A percentile compares a stretch with the other conserved stretches of the same genome.
These are phyloP conservation scores for Callyntrura sp. DNA, from an alignment of 2,888 invertebrate genomes.

Conservation along the genomic window DNA sequence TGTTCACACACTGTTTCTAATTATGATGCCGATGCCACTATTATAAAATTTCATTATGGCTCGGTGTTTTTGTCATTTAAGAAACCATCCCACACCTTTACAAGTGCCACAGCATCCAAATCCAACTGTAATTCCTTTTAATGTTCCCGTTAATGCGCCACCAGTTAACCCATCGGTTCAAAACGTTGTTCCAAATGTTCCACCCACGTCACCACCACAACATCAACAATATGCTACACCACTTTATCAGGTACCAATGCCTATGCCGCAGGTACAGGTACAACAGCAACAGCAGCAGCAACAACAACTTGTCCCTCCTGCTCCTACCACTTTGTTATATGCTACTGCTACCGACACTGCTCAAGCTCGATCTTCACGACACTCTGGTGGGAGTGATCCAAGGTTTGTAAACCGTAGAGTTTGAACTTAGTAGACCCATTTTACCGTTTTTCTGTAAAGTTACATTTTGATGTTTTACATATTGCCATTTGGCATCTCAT, in stretches of 20 bases:
- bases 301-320: neutral
- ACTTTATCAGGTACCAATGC: neutral
- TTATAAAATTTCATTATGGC: neutral
- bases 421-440: no score
- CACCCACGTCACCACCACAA: neutral
- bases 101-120: conserved; percentile 64
- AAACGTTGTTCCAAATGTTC: neutral
- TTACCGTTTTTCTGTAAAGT: no score
- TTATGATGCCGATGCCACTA: neutral
- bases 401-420: conserved; percentile 23
- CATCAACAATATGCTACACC: neutral
- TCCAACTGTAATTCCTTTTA: conserved; percentile 60
- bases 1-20: no score
- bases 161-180: no score
- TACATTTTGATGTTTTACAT: no score
- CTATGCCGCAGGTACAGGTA: neutral
- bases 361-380: conserved; percentile 40
- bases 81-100: neutral
- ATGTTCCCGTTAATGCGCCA: conserved; percentile 64
- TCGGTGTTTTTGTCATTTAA: neutral
- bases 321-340: neutral
- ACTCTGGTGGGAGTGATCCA: neutral
- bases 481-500: no score
- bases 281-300: neutral
- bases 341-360: conserved; percentile 24